Percentiles rank a stretch among this genome's conserved stretches.
phyloP scores from a whole-genome alignment of 2,888 invertebrate species.

The Xanthostigma xanthostigma region DNA sequence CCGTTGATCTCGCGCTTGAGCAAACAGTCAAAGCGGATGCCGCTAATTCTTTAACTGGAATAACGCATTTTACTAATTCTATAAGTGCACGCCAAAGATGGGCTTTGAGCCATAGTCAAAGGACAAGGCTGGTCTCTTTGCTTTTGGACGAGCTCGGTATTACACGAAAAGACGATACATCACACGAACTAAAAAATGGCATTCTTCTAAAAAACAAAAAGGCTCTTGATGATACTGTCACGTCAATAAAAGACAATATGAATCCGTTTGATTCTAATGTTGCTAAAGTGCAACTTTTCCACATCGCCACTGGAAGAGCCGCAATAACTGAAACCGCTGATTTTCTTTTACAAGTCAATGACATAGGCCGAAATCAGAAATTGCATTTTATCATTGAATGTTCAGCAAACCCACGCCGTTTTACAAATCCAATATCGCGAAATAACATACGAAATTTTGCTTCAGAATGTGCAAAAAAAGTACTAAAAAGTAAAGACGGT shows the following conservation, averaged over 20 bases:
- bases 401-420: background rate
- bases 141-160: conserved; percentile 11
- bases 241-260: conserved; percentile 13
- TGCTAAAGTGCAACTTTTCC: conserved; percentile 15
- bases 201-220: conserved; percentile 13
- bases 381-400: background rate
- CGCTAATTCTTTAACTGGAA: conserved; percentile 12
- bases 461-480: conserved; percentile 2
- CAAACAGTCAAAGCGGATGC: conserved; percentile 11
- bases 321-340: conserved; percentile 17
- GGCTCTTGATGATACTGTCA: conserved; percentile 12
- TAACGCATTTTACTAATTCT: conserved; percentile 11
- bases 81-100: conserved; percentile 18
- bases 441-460: conserved; percentile 1
- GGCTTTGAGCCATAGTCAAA: conserved; percentile 17
- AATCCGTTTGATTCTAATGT: conserved; percentile 16
- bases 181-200: conserved; percentile 8
- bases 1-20: conserved; percentile 6
- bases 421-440: background rate
- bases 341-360: conserved; percentile 17
- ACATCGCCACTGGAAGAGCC: conserved; percentile 20
- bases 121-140: conserved; percentile 14
- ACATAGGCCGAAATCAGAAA: conserved; percentile 7
- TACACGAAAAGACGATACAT: conserved; percentile 17
- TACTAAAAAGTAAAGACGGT: background rate